Base-by-base conservation (phyloP, 1,140 invertebrate genomes). In the Papilio aristodemus region DNA sequence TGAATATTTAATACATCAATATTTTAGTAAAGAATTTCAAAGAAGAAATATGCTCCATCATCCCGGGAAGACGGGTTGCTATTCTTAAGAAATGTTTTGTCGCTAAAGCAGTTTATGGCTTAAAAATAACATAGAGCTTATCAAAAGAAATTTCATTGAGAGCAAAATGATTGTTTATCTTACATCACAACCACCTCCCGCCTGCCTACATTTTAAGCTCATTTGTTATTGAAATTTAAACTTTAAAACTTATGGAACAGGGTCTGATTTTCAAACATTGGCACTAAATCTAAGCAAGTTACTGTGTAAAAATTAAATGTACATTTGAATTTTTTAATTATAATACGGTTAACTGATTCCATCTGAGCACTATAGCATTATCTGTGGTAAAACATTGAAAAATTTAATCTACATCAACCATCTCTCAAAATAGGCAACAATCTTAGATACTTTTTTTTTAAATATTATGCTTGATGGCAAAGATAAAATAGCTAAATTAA, bases 171-270 rank as follows among this genome's bases (percentile, higher is more conserved):
- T 50, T 66, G 63, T 46, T 62, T 70, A 77, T 41, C 66, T 69
- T 70, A 81, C 71, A 78, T 83, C 83, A 85, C 81, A 85, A 83
- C 81, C 78, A 73, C 73, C 78, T 74, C 68, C 71, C 72, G 19
- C 67, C 62, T 54, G 73, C 69, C 76, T 79, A 78, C 39, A 66
- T 25, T 57, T 38, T 82, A 85, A 85, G 83, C 83, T 85, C 83
- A 78, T 79, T 74, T 17, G 66, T 78, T 70, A 76, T 70, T 73
- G 68, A 73, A 80, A 74, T 78, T 62, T 43, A 64, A 14, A 46
- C 9, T 50, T 66, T 46, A 38, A 50, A 39, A 38, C 37, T 14
- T 66, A 19, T 50, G 22, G 70, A 58, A 68, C 54, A 67, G 9
- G 43, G 43, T 67, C 57, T 66, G 17, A 39, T 70, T 69, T 67